Conservation (phyloP, 2,797 vertebrate species). For the Aythya fuligula region DNA sequence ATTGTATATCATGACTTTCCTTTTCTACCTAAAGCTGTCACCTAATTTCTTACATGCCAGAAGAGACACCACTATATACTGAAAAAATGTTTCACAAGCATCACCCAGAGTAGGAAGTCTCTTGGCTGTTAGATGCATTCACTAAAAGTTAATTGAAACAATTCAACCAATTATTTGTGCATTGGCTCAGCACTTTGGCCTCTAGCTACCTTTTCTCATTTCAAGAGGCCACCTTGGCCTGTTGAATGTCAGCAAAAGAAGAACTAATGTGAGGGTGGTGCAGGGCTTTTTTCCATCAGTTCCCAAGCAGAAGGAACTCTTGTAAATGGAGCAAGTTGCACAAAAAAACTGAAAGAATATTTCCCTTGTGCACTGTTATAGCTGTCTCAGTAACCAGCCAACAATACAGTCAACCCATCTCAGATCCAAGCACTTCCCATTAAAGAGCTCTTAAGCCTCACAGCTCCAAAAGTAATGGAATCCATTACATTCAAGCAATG, state of each 20-base stretch:
- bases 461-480: conserved; percentile 29
- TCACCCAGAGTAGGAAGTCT: not conserved
- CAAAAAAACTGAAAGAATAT: not conserved
- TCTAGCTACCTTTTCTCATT: not conserved
- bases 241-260: not conserved
- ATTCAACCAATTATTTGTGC: not conserved
- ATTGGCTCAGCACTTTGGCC: not conserved
- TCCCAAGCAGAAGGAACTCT: not conserved
- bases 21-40: not conserved
- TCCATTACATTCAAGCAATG: not conserved
- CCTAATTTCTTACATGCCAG: not conserved
- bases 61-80: not conserved
- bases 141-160: not conserved
- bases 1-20: not conserved
- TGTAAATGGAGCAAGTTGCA: not conserved
- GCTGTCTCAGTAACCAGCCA: not conserved
- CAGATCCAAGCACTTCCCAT: conserved; percentile 20
- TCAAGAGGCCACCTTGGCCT: not conserved
- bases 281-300: not conserved
- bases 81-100: not conserved
- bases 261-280: not conserved
- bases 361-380: not conserved
- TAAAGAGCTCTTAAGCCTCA: conserved; percentile 27
- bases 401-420: not conserved
- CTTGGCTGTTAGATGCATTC: not conserved